Percentiles rank a stretch among this genome's conserved stretches.
These are phyloP conservation scores for Plagodis dolabraria DNA, from an alignment of 2,888 invertebrate genomes.

Conservation along the genomic window DNA sequence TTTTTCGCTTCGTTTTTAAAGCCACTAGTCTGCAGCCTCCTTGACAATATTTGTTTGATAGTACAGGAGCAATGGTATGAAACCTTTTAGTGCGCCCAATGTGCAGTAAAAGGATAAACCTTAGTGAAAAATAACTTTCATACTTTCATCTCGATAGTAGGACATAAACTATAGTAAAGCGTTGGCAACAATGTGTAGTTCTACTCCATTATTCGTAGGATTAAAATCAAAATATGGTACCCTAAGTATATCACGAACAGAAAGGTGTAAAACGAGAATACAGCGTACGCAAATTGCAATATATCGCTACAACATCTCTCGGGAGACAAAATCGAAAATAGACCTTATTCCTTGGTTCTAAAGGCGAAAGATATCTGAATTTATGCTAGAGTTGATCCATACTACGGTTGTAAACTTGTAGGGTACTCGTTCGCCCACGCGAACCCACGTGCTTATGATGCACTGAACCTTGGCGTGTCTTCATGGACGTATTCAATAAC, in stretches of 20 bases:
- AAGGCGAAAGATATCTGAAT: conserved; percentile 6
- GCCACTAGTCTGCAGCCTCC: too few species aligned
- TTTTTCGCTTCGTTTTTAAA: too few species aligned
- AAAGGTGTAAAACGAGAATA: conserved; percentile 38
- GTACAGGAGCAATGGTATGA: too few species aligned
- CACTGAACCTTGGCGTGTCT: conserved; percentile 44
- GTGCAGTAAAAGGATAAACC: too few species aligned
- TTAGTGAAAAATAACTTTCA: too few species aligned
- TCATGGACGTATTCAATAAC: conserved; percentile 42
- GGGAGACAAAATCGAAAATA: background rate
- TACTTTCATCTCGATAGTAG: too few species aligned
- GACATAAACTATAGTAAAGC: too few species aligned
- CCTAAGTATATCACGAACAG: conserved; percentile 25
- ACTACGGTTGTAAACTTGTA: conserved; percentile 32
- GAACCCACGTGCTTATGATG: conserved; percentile 58
- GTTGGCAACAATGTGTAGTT: too few species aligned
- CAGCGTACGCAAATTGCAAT: conserved; percentile 38
- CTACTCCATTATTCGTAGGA: too few species aligned
- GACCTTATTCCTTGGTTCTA: conserved; percentile 19
- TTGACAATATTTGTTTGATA: too few species aligned
- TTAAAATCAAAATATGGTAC: background rate
- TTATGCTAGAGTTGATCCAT: conserved; percentile 29
- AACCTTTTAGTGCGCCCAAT: too few species aligned
- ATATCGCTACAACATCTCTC: conserved; percentile 26
- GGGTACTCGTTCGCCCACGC: conserved; percentile 73